These are phyloP conservation scores for Indri indri DNA, from an alignment of 2,113 vertebrate genomes.

Conservation along the genomic window DNA sequence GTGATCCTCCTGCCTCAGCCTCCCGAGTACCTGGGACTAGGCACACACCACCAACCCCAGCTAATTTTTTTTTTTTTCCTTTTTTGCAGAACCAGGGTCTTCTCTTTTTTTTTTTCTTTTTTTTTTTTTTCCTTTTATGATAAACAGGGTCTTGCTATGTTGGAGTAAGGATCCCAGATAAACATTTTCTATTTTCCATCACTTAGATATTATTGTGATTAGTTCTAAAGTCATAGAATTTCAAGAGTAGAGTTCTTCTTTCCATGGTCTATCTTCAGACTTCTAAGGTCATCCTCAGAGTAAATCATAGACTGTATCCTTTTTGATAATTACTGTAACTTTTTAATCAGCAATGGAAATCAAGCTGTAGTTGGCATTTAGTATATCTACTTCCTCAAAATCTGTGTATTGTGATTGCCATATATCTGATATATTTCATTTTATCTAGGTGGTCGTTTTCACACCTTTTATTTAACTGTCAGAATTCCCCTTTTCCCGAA, in stretches of 20 bases:
- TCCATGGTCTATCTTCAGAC: background rate
- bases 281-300: background rate
- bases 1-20: too few relatives aligned
- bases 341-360: slow-evolving; percentile 14
- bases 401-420: background rate
- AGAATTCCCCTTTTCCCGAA: background rate
- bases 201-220: background rate
- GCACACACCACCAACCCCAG: too few relatives aligned
- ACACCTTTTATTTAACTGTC: background rate
- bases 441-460: background rate
- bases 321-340: background rate
- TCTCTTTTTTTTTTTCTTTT: too few relatives aligned
- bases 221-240: background rate
- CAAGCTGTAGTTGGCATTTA: background rate
- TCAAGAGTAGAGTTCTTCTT: background rate
- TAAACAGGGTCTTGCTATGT: too few relatives aligned
- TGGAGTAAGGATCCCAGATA: background rate
- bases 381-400: background rate
- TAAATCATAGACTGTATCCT: background rate
- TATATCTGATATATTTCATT: background rate
- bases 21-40: too few relatives aligned
- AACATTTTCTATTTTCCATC: background rate
- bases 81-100: too few relatives aligned
- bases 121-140: too few relatives aligned
- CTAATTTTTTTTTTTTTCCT: too few relatives aligned